Base-by-base conservation (phyloP, 1,140 invertebrate species). In the Lordiphosa clarofinis region DNA sequence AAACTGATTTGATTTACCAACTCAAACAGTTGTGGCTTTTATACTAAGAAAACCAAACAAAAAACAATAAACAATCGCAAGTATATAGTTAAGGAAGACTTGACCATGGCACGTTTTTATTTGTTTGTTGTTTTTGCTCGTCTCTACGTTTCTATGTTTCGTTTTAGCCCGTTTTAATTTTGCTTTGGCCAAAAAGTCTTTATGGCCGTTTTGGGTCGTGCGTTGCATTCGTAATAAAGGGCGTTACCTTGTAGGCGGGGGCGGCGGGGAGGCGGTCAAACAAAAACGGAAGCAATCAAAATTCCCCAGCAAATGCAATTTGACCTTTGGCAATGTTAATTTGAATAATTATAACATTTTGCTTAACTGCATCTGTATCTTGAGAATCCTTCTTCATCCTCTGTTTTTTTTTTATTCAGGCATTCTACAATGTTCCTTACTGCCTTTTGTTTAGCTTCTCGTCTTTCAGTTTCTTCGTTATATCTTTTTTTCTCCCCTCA, bases 231-330 rank as follows among this genome's bases (percentile, higher is more conserved):
- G 31, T 68, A 81, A 81, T 81, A 37, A 54, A 38, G 40, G 42
- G 12, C n/a, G n/a, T n/a, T n/a, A n/a, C n/a, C n/a, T n/a, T n/a
- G n/a, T n/a, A n/a, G n/a, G n/a, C n/a, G n/a, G n/a, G n/a, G n/a
- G n/a, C n/a, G n/a, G n/a, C n/a, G n/a, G n/a, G n/a, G 24, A 10
- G 24, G 21, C 46, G 21, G 38, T 35, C 44, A 53, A 35, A 46
- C 7, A 38, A 66, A 81, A 81, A 68, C 76, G 76, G 76, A 81
- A 81, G 76, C 79, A 64, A 82, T 82, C 76, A 59, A 61, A 75
- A 63, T 81, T 63, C 48, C 48, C 28, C 8, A 62, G 47, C 61
- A 62, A 81, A 75, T 75, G 76, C 53, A 54, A 44, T 58, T 57
- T 43, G 38, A 52, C 52, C 56, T 57, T 37, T 50, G 43, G 40